Percentiles rank a stretch among this genome's conserved stretches.
phyloP scores from a whole-genome alignment of 1,140 invertebrate genomes.

The Drosophila takahashii region DNA sequence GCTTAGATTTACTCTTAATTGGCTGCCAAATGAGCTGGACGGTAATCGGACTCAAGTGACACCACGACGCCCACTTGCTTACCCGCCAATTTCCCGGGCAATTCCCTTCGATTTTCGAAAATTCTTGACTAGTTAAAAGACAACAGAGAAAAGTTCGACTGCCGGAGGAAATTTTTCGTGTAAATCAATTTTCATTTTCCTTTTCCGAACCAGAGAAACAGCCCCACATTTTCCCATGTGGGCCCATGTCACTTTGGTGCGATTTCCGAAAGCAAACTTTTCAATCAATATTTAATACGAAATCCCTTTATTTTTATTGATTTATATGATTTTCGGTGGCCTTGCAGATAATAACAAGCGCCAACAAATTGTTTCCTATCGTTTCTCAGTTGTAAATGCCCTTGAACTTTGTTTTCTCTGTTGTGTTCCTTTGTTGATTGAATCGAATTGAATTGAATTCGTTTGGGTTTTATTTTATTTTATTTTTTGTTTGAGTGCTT shows the following conservation, averaged over 20 bases:
- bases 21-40: constrained; percentile 56
- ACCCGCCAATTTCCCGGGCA: background rate
- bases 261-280: constrained; percentile 51
- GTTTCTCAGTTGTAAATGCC: constrained; percentile 50
- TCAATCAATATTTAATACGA: constrained; percentile 62
- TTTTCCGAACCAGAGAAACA: no score
- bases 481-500: background rate
- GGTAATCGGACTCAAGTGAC: constrained; percentile 35
- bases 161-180: background rate
- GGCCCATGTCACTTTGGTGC: constrained; percentile 37
- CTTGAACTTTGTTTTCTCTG: constrained; percentile 48
- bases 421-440: constrained; percentile 21
- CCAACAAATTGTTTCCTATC: constrained; percentile 26
- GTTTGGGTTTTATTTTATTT: constrained; percentile 2
- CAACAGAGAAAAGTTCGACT: background rate
- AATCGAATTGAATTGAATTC: constrained; percentile 25
- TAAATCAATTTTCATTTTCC: constrained; percentile 14
- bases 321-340: constrained; percentile 50
- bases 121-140: background rate
- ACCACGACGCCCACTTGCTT: constrained; percentile 2
- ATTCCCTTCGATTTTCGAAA: constrained; percentile 6
- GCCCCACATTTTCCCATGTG: background rate
- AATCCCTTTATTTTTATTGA: constrained; percentile 59
- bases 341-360: constrained; percentile 27
- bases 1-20: constrained; percentile 50